phyloP scores from a whole-genome alignment of 2,797 vertebrate species.

The Acipenser transmontanus region DNA sequence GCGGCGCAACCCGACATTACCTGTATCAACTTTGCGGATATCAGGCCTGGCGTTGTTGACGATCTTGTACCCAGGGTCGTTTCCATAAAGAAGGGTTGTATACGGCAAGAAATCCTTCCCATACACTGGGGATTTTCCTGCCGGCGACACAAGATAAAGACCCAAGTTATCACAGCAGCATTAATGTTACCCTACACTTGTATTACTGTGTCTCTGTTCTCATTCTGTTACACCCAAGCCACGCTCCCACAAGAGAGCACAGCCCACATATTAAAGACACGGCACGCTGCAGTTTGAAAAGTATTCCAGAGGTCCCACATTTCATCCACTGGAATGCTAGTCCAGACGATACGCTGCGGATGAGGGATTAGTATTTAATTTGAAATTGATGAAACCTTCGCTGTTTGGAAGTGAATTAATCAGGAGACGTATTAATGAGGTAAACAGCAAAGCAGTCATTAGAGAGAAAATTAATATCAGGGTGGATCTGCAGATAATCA shows the following conservation, averaged over 20 bases:
- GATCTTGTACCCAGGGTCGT: constrained; percentile 56
- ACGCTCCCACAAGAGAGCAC: no score
- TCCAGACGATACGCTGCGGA: no score
- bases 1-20: constrained; percentile 34
- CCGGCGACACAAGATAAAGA: constrained; percentile 9
- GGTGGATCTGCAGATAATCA: no score
- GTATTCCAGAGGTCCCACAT: no score
- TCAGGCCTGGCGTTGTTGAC: constrained; percentile 50
- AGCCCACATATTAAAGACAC: no score
- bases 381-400: neutral
- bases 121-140: constrained; percentile 64
- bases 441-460: neutral
- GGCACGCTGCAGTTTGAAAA: no score
- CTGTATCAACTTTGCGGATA: constrained; percentile 52
- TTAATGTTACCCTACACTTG: no score
- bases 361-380: neutral
- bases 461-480: neutral
- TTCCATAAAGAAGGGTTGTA: constrained; percentile 66
- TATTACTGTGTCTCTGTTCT: no score
- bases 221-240: no score
- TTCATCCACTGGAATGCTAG: no score
- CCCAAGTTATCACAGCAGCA: no score
- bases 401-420: neutral
- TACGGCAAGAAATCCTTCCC: constrained; percentile 50
- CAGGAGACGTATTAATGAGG: neutral